A percentile compares a stretch with the other conserved stretches of the same genome.
Conservation (phyloP, 1,140 invertebrate species). For the Tetramorium alpestre region DNA sequence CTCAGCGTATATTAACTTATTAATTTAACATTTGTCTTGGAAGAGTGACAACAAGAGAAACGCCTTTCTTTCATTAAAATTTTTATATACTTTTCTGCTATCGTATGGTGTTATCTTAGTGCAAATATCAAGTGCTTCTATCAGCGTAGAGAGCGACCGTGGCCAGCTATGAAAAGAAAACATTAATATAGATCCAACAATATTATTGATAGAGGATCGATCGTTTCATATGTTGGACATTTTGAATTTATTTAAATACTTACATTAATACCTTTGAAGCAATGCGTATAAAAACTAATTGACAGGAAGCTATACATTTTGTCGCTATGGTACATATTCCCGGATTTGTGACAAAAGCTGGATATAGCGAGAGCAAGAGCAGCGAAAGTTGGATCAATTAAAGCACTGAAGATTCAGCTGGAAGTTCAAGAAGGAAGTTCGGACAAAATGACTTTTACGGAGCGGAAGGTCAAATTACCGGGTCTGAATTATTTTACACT, state of each 20-base stretch:
- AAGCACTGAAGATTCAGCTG: constrained; percentile 1
- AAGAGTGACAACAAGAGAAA: neutral
- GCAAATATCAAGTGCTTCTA: neutral
- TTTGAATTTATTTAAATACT: constrained; percentile 1
- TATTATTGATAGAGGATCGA: neutral
- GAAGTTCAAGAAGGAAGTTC: constrained; percentile 24
- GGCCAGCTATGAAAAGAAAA: neutral
- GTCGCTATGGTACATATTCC: neutral
- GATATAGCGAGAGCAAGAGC: neutral
- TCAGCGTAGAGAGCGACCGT: neutral
- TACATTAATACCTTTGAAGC: neutral
- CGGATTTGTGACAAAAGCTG: constrained; percentile 24
- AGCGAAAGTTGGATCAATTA: constrained; percentile 39
- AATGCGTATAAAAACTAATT: neutral
- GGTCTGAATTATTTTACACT: constrained; percentile 49
- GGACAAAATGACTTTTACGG: constrained; percentile 26
- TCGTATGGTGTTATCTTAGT: constrained; percentile 6
- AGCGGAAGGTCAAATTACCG: constrained; percentile 27
- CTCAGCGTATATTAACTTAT: neutral
- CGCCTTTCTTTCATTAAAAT: constrained; percentile 18
- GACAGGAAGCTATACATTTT: neutral
- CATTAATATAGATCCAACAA: neutral
- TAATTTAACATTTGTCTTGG: neutral
- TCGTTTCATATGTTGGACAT: neutral
- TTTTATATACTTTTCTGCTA: neutral